Base-by-base conservation (phyloP, 1,140 invertebrate species). In the Macrobrachium rosenbergii region DNA sequence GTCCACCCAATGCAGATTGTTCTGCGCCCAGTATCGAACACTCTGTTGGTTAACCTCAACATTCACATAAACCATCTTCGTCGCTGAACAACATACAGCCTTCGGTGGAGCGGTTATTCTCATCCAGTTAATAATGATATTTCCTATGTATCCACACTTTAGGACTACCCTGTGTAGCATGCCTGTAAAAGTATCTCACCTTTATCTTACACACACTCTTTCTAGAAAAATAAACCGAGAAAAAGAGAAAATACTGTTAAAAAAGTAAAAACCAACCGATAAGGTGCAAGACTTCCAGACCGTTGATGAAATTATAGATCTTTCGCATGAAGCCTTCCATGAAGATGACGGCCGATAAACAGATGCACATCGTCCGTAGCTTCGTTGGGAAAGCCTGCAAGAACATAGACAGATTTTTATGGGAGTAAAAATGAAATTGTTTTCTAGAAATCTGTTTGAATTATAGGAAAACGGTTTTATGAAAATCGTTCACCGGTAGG, bases 291-390 rank as follows among this genome's bases (percentile, higher is more conserved):
- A 99, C 97, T 94, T 99, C 98, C n/a, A 99, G 92, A 12, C 98
- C 99, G 88, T 99, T 99, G 90, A 99, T 99, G 91, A 99, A 99
- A 91, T 99, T 99, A 92, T 99, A 99, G 89, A 99, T 99, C 92
- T 99, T 99, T 87, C 99, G 93, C 98, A 99, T 99, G 91, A 99
- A 99, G n/a, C 99, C 99, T 92, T 99, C 99, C 96, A 99, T 98
- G 92, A 99, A 99, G 91, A 99, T 99, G 75, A 99, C 99, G 92
- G 99, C 99, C 0, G 98, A 99, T 0, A 99, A 93, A 91, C 99
- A 99, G 90, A 99, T 97, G 92, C 98, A 99, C 93, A 99, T 95
- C 91, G 98, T 99, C 52, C 95, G 95, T 10, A 99, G 93, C 92
- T 99, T 99, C n/a, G 98, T 99, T 17, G 99, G 99, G 92, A 99